Evolutionary conservation across 2,797 vertebrate species (phyloP).

Genomic region (Garrulus glandarius): DNA sequence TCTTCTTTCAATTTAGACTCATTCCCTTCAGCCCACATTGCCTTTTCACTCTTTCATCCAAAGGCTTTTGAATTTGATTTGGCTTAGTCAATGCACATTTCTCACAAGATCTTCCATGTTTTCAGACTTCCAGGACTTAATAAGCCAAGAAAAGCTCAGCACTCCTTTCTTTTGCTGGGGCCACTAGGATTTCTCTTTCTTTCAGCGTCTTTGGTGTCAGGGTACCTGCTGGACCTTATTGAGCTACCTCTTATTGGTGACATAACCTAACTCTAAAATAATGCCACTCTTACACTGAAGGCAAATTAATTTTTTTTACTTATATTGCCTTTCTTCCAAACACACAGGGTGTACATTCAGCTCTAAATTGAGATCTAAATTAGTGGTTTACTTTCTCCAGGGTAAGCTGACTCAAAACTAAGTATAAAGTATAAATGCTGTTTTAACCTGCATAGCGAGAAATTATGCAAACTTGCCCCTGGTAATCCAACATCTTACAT

Average conservation of each 20-base stretch:
- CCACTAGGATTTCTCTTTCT: background rate
- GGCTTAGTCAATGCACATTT: background rate
- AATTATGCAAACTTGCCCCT: background rate
- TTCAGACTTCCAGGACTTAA: background rate
- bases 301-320: rapidly evolving
- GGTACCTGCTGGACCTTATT: background rate
- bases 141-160: background rate
- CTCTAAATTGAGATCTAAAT: background rate
- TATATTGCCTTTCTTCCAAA: background rate
- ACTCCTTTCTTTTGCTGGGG: background rate
- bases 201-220: background rate
- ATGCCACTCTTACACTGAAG: background rate
- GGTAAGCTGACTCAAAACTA: background rate
- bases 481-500: background rate
- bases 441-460: background rate
- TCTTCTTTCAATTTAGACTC: background rate
- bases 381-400: background rate
- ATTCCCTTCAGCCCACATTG: background rate
- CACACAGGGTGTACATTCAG: background rate
- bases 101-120: background rate
- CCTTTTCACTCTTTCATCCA: background rate
- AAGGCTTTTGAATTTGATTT: background rate
- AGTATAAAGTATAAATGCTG: background rate
- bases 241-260: background rate
- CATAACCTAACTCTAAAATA: background rate